Base-by-base conservation (phyloP, 2,888 invertebrate genomes). In the Dynastes hyllus region DNA sequence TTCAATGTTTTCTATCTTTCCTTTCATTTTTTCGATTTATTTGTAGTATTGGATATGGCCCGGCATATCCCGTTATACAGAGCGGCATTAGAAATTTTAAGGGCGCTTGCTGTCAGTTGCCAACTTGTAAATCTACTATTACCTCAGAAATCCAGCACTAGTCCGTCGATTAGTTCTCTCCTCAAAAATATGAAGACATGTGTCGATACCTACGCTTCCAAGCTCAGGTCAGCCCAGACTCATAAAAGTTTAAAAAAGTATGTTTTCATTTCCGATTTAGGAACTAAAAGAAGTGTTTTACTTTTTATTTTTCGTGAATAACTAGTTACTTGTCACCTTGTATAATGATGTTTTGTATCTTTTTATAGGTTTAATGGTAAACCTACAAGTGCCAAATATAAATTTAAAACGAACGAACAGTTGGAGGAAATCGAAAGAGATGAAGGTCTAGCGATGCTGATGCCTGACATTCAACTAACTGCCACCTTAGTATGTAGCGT, bases 1-100 rank as follows among this genome's bases (percentile, higher is more conserved):
- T n/a, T 69, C 2, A 51, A 51, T 40, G 9, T 45, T 13, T 8
- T 50, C 9, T 0, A 29, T 13, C 11, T 11, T 11, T 71, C 16
- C 2, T 71, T 1, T 70, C 16, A 71, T 11, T 53, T 8, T 53
- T 11, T 16, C 32, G 32, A 5, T 37, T 37, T 37, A 37, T 16
- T 58, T 58, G 3, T 88, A 91, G 98, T 98, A 83, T 90, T 98
- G 88, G 98, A 98, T 90, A 97, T 98, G 95, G 97, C 98, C n/a
- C 93, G 97, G 22, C 98, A 98, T 90, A 97, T 98, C 89, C 97
- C 97, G 37, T 91, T 98, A 84, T 98, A 98, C 90, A 93, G 95
- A 83, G 94, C 96, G 82, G 94, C 97, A 85, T 90, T 98, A 84
- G 94, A 95, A 83, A 90, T 96, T 81, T 91, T 97, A 81, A 92